These are phyloP conservation scores for Amazonetta brasiliensis DNA, from an alignment of 2,797 vertebrate species.

Conservation along the genomic window DNA sequence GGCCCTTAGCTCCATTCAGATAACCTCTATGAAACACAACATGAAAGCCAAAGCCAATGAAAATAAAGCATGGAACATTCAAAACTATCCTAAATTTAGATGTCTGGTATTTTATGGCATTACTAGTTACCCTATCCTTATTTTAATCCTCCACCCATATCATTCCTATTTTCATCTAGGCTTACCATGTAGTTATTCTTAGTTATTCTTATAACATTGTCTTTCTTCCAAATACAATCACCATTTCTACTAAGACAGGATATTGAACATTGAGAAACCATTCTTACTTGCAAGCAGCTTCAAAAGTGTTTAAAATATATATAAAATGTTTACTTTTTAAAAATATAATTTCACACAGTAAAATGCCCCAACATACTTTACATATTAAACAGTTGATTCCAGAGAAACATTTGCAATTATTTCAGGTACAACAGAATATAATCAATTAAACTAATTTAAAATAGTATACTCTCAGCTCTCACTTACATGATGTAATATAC, in stretches of 20 bases:
- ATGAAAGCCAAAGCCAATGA: conserved; percentile 36
- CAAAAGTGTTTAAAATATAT: background rate
- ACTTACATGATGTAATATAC: background rate
- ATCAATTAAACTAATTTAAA: background rate
- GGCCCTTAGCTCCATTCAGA: background rate
- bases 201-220: background rate
- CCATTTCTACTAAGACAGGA: background rate
- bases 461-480: background rate
- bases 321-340: background rate
- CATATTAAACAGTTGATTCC: background rate
- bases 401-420: background rate
- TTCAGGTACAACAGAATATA: background rate
- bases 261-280: background rate
- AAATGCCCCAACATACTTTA: background rate
- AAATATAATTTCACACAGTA: background rate
- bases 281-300: background rate
- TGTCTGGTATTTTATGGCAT: conserved; percentile 13
- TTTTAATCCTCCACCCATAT: conserved; percentile 26
- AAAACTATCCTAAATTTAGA: conserved; percentile 27
- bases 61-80: conserved; percentile 16
- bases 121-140: background rate
- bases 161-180: conserved; percentile 34
- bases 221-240: background rate
- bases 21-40: background rate
- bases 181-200: background rate